A percentile compares a stretch with the other conserved stretches of the same genome.
These are phyloP conservation scores for Cylloceria caligata DNA, from an alignment of 2,888 invertebrate species.

Conservation along the genomic window DNA sequence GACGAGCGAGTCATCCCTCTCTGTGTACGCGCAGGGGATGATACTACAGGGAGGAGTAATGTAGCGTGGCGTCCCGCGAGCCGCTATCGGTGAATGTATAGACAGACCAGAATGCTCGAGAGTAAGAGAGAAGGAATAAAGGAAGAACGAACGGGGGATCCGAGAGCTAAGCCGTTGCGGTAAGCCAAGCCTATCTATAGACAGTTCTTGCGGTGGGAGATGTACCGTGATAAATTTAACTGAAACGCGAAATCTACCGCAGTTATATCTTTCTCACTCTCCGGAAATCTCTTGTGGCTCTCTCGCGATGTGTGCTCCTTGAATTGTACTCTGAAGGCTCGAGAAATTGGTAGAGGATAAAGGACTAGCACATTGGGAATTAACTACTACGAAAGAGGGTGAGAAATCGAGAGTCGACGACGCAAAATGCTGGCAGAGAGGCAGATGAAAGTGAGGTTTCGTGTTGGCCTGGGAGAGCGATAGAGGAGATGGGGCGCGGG, in stretches of 20 bases:
- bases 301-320: slow-evolving; percentile 12
- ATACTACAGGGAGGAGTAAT: slow-evolving; percentile 74
- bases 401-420: slow-evolving; percentile 31
- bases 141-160: slow-evolving; percentile 69
- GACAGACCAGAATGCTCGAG: slow-evolving; percentile 67
- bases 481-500: slow-evolving; percentile 36
- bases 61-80: slow-evolving; percentile 71
- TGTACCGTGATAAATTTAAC: slow-evolving; percentile 72
- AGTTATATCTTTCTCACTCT: slow-evolving; percentile 21
- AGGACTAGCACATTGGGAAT: slow-evolving; percentile 45
- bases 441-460: slow-evolving; percentile 54
- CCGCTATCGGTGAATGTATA: slow-evolving; percentile 55
- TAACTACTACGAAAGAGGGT: slow-evolving; percentile 29
- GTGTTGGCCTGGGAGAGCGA: slow-evolving; percentile 52
- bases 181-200: slow-evolving; percentile 70
- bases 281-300: slow-evolving; percentile 22
- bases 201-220: slow-evolving; percentile 61
- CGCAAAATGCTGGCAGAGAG: slow-evolving; percentile 52
- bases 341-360: slow-evolving; percentile 47
- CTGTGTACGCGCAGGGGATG: slow-evolving; percentile 18
- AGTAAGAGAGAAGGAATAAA: slow-evolving; percentile 60
- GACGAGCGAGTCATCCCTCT: slow-evolving; percentile 12
- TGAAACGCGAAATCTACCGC: slow-evolving; percentile 67
- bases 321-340: slow-evolving; percentile 30
- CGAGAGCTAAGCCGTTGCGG: slow-evolving; percentile 71